Percentiles rank a stretch among this genome's conserved stretches.
Conservation (phyloP, 2,797 vertebrate species). For the Decapterus maruadsi region DNA sequence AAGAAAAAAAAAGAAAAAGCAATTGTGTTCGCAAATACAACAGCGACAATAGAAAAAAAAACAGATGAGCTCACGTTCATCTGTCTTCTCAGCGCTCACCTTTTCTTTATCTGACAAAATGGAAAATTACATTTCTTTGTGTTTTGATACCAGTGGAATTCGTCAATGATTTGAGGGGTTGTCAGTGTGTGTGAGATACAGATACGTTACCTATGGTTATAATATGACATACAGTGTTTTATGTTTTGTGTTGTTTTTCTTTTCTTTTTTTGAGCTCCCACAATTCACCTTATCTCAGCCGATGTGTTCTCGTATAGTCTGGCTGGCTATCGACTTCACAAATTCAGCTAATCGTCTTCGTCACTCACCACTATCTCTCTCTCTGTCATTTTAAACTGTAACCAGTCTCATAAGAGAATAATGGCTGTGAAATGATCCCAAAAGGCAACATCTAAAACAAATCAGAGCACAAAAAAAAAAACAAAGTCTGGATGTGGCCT, state of each 20-base stretch:
- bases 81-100: not conserved
- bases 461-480: not conserved
- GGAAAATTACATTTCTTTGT: not conserved
- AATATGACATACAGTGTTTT: not conserved
- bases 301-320: not conserved
- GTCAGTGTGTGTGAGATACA: not conserved
- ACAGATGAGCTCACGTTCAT: not conserved
- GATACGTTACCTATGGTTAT: too few species aligned
- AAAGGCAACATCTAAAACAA: conserved; percentile 23
- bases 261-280: not conserved
- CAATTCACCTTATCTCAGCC: not conserved
- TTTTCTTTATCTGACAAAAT: conserved; percentile 1
- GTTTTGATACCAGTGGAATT: not conserved
- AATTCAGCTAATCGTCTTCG: conserved; percentile 12
- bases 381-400: conserved; percentile 25
- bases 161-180: not conserved
- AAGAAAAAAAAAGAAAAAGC: not conserved
- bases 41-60: not conserved
- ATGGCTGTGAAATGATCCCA: conserved; percentile 11
- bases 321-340: conserved; percentile 3
- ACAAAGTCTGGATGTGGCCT: not conserved
- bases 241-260: not conserved
- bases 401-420: conserved; percentile 9
- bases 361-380: not conserved
- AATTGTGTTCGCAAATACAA: not conserved